A percentile compares a stretch with the other conserved stretches of the same genome.
phyloP scores from a whole-genome alignment of 2,797 vertebrate species.

The Fundulus diaphanus region DNA sequence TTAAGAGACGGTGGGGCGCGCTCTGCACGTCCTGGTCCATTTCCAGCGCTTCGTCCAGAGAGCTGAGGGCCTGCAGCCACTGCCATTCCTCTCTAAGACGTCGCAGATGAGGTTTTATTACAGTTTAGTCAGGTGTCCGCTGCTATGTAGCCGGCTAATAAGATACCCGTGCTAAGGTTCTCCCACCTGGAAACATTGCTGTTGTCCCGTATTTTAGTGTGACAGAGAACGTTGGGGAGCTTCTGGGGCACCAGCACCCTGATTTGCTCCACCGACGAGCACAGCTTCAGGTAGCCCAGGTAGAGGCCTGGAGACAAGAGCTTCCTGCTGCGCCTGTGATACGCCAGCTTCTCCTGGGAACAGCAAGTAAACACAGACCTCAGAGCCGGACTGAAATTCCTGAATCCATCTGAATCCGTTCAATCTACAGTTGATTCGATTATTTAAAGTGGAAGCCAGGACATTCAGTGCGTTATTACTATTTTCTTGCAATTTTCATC shows the following conservation, averaged over 20 bases:
- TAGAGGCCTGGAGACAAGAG: conserved; percentile 87
- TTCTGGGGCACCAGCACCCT: conserved; percentile 89
- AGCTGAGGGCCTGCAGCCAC: conserved; percentile 87
- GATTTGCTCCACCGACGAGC: conserved; percentile 93
- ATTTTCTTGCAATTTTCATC: conserved; percentile 62
- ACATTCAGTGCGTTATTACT: conserved; percentile 47
- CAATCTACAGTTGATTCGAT: conserved; percentile 28
- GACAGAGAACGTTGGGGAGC: conserved; percentile 90
- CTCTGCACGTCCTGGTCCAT: conserved; percentile 79
- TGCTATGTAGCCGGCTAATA: neutral
- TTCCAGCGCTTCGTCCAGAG: conserved; percentile 78
- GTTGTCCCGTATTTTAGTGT: conserved; percentile 90
- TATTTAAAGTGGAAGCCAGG: conserved; percentile 51
- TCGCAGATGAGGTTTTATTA: neutral
- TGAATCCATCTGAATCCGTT: conserved; percentile 25
- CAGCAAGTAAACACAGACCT: conserved; percentile 25
- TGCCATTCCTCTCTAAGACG: conserved; percentile 91
- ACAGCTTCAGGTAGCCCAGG: conserved; percentile 92
- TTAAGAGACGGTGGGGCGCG: conserved; percentile 82
- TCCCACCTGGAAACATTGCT: conserved; percentile 88
- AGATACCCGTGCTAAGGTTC: neutral
- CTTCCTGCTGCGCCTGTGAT: conserved; percentile 88
- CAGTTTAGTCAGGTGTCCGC: neutral
- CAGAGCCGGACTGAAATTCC: conserved; percentile 22
- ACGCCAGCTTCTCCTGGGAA: conserved; percentile 88